Conservation (phyloP, 2,797 vertebrate genomes). For the Moxostoma hubbsi region DNA sequence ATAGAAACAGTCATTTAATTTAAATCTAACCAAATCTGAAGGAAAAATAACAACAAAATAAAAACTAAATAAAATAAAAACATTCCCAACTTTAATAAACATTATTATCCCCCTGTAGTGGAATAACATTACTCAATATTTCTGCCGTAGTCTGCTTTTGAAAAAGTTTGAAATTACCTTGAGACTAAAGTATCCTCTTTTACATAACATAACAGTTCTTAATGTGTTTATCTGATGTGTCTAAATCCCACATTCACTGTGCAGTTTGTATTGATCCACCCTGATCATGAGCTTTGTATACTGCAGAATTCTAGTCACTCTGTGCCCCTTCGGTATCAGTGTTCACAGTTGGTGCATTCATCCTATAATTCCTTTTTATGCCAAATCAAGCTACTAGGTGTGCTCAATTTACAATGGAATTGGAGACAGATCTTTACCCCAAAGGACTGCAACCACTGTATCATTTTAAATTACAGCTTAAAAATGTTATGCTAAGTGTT, state of each 20-base stretch:
- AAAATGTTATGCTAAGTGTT: slow-evolving; percentile 69
- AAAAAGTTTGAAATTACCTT: not conserved
- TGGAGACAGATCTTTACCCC: slow-evolving; percentile 72
- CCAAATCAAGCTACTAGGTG: slow-evolving; percentile 75
- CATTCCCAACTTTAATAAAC: no score
- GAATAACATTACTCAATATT: not conserved
- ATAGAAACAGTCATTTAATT: no score
- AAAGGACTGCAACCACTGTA: slow-evolving; percentile 57
- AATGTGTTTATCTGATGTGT: not conserved
- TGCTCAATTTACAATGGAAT: slow-evolving; percentile 74
- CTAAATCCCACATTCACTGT: not conserved
- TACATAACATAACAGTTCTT: not conserved
- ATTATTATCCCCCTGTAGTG: no score
- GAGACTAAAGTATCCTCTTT: not conserved
- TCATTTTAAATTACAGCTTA: slow-evolving; percentile 76
- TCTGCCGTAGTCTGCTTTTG: not conserved
- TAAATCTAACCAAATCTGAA: no score
- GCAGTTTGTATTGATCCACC: slow-evolving; percentile 24
- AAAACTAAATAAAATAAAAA: no score
- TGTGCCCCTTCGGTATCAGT: slow-evolving; percentile 60
- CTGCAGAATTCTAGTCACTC: slow-evolving; percentile 54
- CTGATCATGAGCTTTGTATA: slow-evolving; percentile 61
- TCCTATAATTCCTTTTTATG: slow-evolving; percentile 78
- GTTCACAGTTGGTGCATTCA: slow-evolving; percentile 74
- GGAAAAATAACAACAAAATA: no score